Base-by-base conservation (phyloP, 2,797 vertebrate genomes). In the Acanthiza pusilla region DNA sequence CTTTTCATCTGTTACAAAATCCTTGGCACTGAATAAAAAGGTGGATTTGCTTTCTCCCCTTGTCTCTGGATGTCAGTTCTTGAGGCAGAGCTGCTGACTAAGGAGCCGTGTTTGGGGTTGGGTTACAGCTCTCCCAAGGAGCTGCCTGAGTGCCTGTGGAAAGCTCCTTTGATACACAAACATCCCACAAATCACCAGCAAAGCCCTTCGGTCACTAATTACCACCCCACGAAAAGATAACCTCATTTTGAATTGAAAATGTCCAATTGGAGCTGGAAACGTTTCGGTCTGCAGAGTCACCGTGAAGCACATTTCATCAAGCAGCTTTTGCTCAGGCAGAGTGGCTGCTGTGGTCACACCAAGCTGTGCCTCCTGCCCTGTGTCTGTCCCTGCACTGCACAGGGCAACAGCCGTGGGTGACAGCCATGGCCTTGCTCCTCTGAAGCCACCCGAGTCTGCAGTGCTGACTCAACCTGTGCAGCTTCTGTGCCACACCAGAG, bases 81-180 rank as follows among this genome's bases (percentile, higher is more conserved):
- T 3, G 79, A 81, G 85, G 82, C 55, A 51, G 85, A 94, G 40
- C 0, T 91, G 89, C 95, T 96, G 82, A 91, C 79, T 90, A 62
- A 92, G 94, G 71, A 91, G 57, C 43, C 23, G 45, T 0, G 25
- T 10, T 71, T 47, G 45, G 65, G 19, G 40, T 8, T 87, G 67
- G 74, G 42, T 73, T 93, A 5, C 65, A 50, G 78, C 25, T 73
- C 76, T 71, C 65, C 34, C 23, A 26, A 85, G 77, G 34, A 73
- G 71, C 55, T 34, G 15, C 71, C 36, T 30, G 40, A 40, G 86
- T 23, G 54, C 43, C 58, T 72, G 1, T 18, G 61, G 10, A 60
- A 58, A 80, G 7, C 47, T 88, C 57, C 3, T 1, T 0, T 19
- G 43, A 5, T 26, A 13, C 22, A 14, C 26, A 81, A 50, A 43